Evolutionary conservation across 1,140 invertebrate species (phyloP).

Genomic region (Formica exsecta): DNA sequence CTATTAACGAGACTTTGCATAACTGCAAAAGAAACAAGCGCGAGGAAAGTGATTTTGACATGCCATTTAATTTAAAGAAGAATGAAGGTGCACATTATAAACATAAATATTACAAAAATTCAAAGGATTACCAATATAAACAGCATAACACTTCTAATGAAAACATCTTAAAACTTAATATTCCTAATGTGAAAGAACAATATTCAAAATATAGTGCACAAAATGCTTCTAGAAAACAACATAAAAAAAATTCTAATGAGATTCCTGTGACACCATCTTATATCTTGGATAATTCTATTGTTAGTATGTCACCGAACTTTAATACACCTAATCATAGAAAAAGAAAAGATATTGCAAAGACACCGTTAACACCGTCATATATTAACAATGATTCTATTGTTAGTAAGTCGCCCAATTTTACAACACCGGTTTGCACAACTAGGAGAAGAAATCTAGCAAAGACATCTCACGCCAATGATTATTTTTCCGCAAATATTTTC

Average conservation of each 20-base stretch:
- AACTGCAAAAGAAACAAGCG: slow-evolving; percentile 33
- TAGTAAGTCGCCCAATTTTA: slow-evolving; percentile 66
- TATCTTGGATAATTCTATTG: slow-evolving; percentile 69
- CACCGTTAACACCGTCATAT: slow-evolving; percentile 10
- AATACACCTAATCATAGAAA: slow-evolving; percentile 53
- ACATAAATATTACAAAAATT: slow-evolving; percentile 7
- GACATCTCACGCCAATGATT: neutral
- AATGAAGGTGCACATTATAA: neutral
- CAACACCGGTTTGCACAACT: neutral
- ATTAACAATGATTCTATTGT: slow-evolving; percentile 56
- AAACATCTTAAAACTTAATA: slow-evolving; percentile 13
- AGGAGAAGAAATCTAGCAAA: slow-evolving; percentile 19
- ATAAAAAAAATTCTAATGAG: neutral
- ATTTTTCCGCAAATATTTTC: slow-evolving; percentile 28
- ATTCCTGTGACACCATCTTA: neutral
- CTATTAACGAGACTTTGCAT: slow-evolving; percentile 26
- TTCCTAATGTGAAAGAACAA: neutral
- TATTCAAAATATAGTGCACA: neutral
- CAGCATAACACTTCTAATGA: slow-evolving; percentile 34
- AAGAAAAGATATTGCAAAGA: slow-evolving; percentile 18
- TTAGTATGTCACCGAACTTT: slow-evolving; percentile 78
- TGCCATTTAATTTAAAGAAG: neutral
- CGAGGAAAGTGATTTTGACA: slow-evolving; percentile 20
- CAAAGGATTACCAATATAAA: slow-evolving; percentile 28
- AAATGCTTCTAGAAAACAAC: slow-evolving; percentile 44